Conservation (phyloP, 1,140 invertebrate genomes). For the Proales similis region DNA sequence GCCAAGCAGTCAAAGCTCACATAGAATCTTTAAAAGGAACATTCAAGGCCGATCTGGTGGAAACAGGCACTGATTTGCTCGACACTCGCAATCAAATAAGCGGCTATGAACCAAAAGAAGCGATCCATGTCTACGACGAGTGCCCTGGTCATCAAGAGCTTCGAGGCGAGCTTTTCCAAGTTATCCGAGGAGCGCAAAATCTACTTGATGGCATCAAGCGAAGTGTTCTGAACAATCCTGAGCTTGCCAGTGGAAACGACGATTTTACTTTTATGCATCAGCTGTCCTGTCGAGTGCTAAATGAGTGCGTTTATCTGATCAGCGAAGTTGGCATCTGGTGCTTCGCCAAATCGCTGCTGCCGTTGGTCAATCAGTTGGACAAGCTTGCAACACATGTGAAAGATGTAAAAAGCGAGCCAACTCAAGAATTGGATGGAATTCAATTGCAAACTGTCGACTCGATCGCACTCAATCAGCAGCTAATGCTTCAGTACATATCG, state of each 20-base stretch:
- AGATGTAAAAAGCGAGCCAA: neutral
- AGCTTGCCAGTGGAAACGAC: neutral
- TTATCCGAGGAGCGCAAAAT: constrained; percentile 6
- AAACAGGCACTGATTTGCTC: constrained; percentile 29
- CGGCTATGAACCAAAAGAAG: constrained; percentile 5
- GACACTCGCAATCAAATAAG: constrained; percentile 20
- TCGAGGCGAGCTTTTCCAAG: constrained; percentile 4
- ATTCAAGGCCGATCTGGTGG: constrained; percentile 7
- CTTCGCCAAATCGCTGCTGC: constrained; percentile 12
- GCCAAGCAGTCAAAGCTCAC: neutral
- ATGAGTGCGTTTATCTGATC: constrained; percentile 23
- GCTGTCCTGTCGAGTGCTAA: constrained; percentile 16
- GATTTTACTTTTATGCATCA: constrained; percentile 3
- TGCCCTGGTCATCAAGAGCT: too few species aligned
- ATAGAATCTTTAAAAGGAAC: constrained; percentile 14
- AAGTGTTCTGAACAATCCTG: neutral
- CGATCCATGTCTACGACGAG: constrained; percentile 6
- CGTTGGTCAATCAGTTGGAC: constrained; percentile 30
- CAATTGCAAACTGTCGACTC: neutral
- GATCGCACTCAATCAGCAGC: neutral
- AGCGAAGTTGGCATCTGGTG: constrained; percentile 33
- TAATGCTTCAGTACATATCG: neutral
- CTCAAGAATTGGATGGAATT: neutral
- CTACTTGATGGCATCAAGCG: constrained; percentile 20
- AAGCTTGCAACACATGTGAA: neutral